Evolutionary conservation across 2,888 invertebrate species (phyloP).

Genomic region (Micoletzkya japonica): DNA sequence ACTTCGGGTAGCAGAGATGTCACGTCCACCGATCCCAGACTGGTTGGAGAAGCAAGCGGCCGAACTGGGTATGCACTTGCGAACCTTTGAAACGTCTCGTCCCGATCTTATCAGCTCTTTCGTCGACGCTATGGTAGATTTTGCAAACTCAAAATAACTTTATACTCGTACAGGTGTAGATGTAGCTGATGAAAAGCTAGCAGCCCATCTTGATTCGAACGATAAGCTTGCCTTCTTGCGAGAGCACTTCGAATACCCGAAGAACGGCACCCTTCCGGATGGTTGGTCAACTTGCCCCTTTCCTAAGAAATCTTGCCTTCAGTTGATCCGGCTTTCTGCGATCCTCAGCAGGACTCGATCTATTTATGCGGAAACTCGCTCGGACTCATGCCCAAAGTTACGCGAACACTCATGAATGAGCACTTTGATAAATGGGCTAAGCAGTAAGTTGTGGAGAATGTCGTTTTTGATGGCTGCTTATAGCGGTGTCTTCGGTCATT

Average conservation of each 20-base stretch:
- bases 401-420: constrained; percentile 64
- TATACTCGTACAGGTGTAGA: too few relatives aligned
- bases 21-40: background rate
- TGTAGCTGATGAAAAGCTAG: background rate
- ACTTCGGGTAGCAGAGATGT: background rate
- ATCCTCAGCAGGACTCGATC: constrained; percentile 67
- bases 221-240: constrained; percentile 32
- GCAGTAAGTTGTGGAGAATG: constrained; percentile 63
- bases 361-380: constrained; percentile 71
- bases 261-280: constrained; percentile 52
- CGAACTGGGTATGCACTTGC: constrained; percentile 6
- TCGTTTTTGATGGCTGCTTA: constrained; percentile 27
- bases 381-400: constrained; percentile 69
- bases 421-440: constrained; percentile 69
- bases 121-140: too few relatives aligned
- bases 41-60: constrained; percentile 9
- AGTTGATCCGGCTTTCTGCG: constrained; percentile 40
- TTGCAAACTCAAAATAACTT: too few relatives aligned
- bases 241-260: constrained; percentile 54
- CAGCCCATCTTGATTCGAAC: constrained; percentile 11
- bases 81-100: too few relatives aligned
- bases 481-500: constrained; percentile 65
- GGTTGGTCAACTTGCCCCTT: constrained; percentile 29
- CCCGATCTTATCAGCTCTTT: too few relatives aligned
- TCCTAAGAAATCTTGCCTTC: constrained; percentile 11